phyloP scores from a whole-genome alignment of 2,113 vertebrate species.

The Mus spicilegus region DNA sequence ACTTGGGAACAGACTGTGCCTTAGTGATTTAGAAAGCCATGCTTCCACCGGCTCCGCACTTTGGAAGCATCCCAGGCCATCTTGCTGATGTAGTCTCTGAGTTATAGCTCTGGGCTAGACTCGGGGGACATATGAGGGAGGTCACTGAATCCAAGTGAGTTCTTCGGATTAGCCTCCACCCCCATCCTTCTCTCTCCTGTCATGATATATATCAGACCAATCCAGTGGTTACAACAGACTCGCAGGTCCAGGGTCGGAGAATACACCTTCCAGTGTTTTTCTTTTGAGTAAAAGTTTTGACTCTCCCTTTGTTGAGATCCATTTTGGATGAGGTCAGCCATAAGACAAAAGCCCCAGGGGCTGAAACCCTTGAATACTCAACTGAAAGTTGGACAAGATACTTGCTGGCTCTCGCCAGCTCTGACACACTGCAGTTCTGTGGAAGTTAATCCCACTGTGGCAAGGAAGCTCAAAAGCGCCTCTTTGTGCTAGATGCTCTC shows the following conservation, averaged over 20 bases:
- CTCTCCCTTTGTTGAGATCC: slow-evolving; percentile 46
- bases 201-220: neutral
- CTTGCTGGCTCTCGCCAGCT: neutral
- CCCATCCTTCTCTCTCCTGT: neutral
- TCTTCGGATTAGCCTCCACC: neutral
- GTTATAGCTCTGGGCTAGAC: neutral
- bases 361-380: neutral
- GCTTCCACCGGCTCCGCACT: fast-evolving
- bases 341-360: slow-evolving; percentile 28
- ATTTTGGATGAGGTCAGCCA: slow-evolving; percentile 58
- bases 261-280: neutral
- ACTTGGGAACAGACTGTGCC: neutral
- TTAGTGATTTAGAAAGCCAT: slow-evolving; percentile 3
- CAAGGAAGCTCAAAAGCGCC: neutral
- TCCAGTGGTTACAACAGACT: neutral
- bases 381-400: neutral
- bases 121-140: neutral
- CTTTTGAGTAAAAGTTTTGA: neutral
- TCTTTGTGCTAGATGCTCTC: neutral
- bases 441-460: neutral
- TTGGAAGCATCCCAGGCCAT: slow-evolving; percentile 40
- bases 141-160: neutral
- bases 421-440: neutral
- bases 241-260: neutral
- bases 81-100: slow-evolving; percentile 30